Conservation (phyloP, 1,140 invertebrate genomes). For the Pteromalus puparum region DNA sequence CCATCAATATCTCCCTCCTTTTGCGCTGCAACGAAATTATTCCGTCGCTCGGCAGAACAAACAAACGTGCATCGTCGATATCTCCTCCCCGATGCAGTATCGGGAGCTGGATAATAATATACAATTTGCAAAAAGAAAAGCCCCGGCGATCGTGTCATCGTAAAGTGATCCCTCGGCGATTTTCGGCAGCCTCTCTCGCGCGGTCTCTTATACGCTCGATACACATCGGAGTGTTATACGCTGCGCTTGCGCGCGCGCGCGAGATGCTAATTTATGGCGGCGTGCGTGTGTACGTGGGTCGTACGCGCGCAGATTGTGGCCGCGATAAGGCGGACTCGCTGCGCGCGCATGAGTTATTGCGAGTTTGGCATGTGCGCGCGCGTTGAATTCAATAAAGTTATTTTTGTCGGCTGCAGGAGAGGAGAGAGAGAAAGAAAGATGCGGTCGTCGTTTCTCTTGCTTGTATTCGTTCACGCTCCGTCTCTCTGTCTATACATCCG, state of each 20-base stretch:
- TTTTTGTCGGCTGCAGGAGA: slow-evolving; percentile 46
- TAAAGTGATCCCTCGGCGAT: slow-evolving; percentile 46
- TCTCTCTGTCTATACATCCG: slow-evolving; percentile 12
- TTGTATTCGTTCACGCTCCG: slow-evolving; percentile 1
- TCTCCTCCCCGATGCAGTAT: not conserved
- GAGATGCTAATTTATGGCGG: slow-evolving; percentile 58
- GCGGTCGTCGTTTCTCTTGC: slow-evolving; percentile 22
- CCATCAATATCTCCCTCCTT: not conserved
- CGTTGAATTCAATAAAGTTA: slow-evolving; percentile 71
- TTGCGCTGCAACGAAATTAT: slow-evolving; percentile 47
- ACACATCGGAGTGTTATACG: slow-evolving; percentile 29
- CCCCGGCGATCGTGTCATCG: slow-evolving; percentile 43
- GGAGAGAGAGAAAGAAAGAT: not conserved
- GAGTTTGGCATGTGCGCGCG: slow-evolving; percentile 55
- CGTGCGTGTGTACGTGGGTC: slow-evolving; percentile 17
- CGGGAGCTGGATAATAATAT: slow-evolving; percentile 35
- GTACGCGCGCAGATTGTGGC: slow-evolving; percentile 32
- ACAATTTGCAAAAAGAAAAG: slow-evolving; percentile 40
- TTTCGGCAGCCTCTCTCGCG: slow-evolving; percentile 48
- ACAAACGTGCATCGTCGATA: slow-evolving; percentile 7
- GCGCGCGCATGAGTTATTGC: slow-evolving; percentile 64
- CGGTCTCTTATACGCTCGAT: slow-evolving; percentile 48
- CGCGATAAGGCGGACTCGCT: slow-evolving; percentile 53
- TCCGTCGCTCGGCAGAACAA: slow-evolving; percentile 29
- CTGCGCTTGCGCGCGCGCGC: slow-evolving; percentile 12